Evolutionary conservation across 2,888 invertebrate species (phyloP), one percentile per base, ranked within the genome.

Genomic region (Hypomecis atomaria): DNA sequence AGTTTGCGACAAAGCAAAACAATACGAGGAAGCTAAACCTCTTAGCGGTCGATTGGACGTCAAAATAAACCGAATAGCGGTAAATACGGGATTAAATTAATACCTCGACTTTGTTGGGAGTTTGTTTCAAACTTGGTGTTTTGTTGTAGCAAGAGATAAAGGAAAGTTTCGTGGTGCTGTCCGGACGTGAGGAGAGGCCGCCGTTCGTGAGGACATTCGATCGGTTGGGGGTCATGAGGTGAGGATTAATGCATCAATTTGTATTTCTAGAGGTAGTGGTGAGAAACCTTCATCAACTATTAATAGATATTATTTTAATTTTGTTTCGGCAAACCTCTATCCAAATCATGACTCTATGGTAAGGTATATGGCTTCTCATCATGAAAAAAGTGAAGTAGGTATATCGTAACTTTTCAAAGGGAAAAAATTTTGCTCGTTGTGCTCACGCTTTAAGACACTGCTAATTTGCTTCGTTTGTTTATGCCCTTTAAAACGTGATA

Each of bases 71-170:
- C 81, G 89, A 71, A 85, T 92, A 66, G 82, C 91, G 76, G 92
- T 92, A 81, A 85, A 75, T 78, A 66, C 36, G 40, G 59, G 59
- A 71, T 65, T 36, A 34, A 71, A 66, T 67, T 63, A 70, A 64
- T 65, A 63, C 42, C 55, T 66, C 53, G 34, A 53, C 54, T 62
- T 67, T 61, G 57, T 60, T 48, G 47, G 38, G 5, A 53, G 13
- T 33, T 65, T 60, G 60, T 60, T 73, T 62, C 49, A 65, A 69
- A 72, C 60, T 58, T 61, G 50, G 52, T 71, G 48, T 78, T 77
- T 82, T 81, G 71, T 87, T 86, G 53, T 68, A 91, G 90, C 85
- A 87, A 88, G 92, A 92, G 82, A 82, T 91, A 80, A 90, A 89
- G 71, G 91, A 92, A 81, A 92, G 92, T 83, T 88, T 90, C 68